Base-by-base conservation (phyloP, 2,888 invertebrate species). In the Anthrax anthrax region DNA sequence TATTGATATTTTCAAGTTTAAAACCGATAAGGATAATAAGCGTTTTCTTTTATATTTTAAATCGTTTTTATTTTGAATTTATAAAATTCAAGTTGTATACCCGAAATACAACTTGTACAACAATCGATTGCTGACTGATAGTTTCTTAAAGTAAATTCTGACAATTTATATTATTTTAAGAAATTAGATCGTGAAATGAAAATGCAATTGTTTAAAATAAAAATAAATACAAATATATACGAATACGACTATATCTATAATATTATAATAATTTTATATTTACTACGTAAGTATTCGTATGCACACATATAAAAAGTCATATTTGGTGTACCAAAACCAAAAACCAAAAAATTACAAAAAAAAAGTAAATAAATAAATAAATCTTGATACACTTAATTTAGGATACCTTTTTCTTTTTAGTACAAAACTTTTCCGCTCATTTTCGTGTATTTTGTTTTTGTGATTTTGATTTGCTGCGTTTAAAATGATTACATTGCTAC, bases 111-210 rank as follows among this genome's bases (percentile, higher is more conserved):
- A 32, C 29, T 32, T 47, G 41, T 44, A 37, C 44, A 47, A 44
- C 17, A 34, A 32, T 41, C 43, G 37, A 47, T 40, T 37, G 42
- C 43, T 29, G 39, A 47, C 47, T 46, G 46, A 46, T 42, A 12
- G 27, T 34, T 38, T 37, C 27, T 42, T 8, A 19, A 18, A 23
- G 36, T 37, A 38, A 38, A 46, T 38, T 29, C 34, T 16, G 37
- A 46, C 47, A 50, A 47, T 50, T 50, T 50, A 47, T 49, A 49
- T 40, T 32, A 42, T 32, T 32, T 32, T 42, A 36, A 37, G 41
- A 47, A 47, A 44, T 41, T 47, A 43, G 47, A 47, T 43, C 47
- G 41, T 29, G 34, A 38, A 47, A 44, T 23, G 18, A 44, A 32
- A 32, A 12, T 32, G 12, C 13, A 32, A 32, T 32, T 32, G 1